Percentiles rank a stretch among this genome's conserved stretches.
phyloP scores from a whole-genome alignment of 2,888 invertebrate species.

The Epistrophe eligans region DNA sequence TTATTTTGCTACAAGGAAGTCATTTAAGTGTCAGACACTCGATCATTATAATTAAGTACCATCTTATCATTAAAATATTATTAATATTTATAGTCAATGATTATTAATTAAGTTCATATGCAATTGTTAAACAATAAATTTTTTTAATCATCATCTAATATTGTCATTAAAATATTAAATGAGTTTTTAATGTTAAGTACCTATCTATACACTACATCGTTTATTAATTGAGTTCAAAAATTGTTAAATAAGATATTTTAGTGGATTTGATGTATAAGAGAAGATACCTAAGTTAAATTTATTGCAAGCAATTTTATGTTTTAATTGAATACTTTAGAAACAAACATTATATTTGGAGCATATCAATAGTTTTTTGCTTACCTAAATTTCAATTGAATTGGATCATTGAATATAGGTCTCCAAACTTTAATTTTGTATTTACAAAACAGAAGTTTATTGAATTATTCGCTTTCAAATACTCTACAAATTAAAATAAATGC shows the following conservation, averaged over 20 bases:
- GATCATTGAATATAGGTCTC: too few relatives aligned
- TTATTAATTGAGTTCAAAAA: not conserved
- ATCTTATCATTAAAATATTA: not conserved
- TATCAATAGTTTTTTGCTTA: too few relatives aligned
- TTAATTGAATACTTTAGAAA: too few relatives aligned
- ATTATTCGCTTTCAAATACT: too few relatives aligned
- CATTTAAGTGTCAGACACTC: slow-evolving; percentile 3
- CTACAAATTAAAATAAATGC: too few relatives aligned
- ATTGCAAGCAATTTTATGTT: not conserved
- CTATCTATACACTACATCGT: too few relatives aligned
- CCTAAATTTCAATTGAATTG: too few relatives aligned
- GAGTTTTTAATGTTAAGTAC: not conserved
- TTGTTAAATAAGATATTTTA: not conserved
- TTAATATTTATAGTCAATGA: not conserved
- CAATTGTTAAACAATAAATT: too few relatives aligned
- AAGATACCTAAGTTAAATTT: not conserved
- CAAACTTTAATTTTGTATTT: too few relatives aligned
- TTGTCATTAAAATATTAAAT: not conserved
- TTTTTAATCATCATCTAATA: too few relatives aligned
- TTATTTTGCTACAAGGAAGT: slow-evolving; percentile 2
- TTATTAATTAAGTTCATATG: not conserved
- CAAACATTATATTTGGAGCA: too few relatives aligned
- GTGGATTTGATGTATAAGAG: not conserved
- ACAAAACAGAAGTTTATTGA: too few relatives aligned
- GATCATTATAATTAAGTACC: not conserved